These are phyloP conservation scores for Vanessa tameamea DNA, from an alignment of 1,140 invertebrate species.

Conservation along the genomic window DNA sequence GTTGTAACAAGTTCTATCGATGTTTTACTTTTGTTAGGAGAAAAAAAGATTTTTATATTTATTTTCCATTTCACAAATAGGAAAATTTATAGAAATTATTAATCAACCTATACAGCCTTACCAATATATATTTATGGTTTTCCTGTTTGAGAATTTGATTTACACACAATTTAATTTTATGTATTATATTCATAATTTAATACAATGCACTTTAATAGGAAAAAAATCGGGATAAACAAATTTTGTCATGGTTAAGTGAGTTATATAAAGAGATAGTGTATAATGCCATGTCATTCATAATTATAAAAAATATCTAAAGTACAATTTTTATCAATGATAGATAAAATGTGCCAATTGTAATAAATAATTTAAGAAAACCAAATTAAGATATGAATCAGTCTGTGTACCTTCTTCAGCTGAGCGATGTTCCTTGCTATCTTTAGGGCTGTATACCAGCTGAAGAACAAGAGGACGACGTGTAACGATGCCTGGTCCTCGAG, in stretches of 20 bases:
- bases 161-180: neutral
- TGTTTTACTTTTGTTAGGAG: neutral
- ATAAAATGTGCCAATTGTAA: neutral
- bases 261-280: conserved; percentile 2
- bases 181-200: neutral
- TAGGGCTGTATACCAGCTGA: conserved; percentile 95
- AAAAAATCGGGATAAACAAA: neutral
- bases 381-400: neutral
- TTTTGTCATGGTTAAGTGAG: neutral
- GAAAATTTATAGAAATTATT: too few species aligned
- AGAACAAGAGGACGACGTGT: conserved; percentile 96
- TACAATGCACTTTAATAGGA: neutral
- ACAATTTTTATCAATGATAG: neutral
- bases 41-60: too few species aligned
- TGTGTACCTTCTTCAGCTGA: conserved; percentile 89
- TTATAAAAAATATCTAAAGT: neutral
- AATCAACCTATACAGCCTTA: too few species aligned
- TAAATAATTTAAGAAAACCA: neutral
- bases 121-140: neutral
- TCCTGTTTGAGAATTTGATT: neutral
- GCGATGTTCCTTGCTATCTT: conserved; percentile 93
- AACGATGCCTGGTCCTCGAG: conserved; percentile 98
- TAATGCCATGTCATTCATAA: neutral
- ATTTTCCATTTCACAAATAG: too few species aligned
- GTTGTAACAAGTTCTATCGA: conserved; percentile 2